Evolutionary conservation across 2,888 invertebrate genomes (phyloP), one percentile per base, ranked within the genome.

Genomic region (Tenthredo livida): DNA sequence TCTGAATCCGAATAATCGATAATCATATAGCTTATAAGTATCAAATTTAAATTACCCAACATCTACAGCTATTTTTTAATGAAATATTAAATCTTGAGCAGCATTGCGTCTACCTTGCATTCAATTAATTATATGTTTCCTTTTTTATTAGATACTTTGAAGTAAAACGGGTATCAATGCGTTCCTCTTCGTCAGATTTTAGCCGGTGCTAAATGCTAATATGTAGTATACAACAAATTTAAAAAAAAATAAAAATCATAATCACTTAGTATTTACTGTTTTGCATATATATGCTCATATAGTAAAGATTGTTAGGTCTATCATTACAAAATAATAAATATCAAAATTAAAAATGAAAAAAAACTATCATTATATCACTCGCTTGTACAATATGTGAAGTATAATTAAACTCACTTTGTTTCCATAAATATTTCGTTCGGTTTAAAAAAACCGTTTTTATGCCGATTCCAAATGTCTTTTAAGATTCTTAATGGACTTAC

Each of bases 11-110:
- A 29, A 50, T 77, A 50, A 77, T 50, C 77, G 77, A 77, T 77
- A 54, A 75, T 75, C 43, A 73, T 73, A 73, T 73, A 73, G 73
- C 47, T 73, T n/a, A n/a, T 73, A 21, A n/a, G 12, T 54, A 75
- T 75, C 47, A 75, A 75, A 75, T 25, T 43, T 77, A 33, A 15
- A 50, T 29, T 50, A 43, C 73, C 25, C 29, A 77, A 77, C 29
- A 50, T 54, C 15, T 50, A 9, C 29, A 29, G 15, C 50, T 77
- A 50, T 77, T 54, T 77, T 77, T 50, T 29, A 9, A 50, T 77
- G 77, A 77, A 47, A 43, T 50, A 50, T 43, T 12, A 73, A 73
- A 73, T 73, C n/a, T 43, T 73, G 1, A 21, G 12, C 21, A 40
- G 21, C 37, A n/a, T n/a, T n/a, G n/a, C n/a, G n/a, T 37, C n/a